Evolutionary conservation across 2,797 vertebrate genomes (phyloP).

Genomic region (Enteromius unitaeniatus): DNA sequence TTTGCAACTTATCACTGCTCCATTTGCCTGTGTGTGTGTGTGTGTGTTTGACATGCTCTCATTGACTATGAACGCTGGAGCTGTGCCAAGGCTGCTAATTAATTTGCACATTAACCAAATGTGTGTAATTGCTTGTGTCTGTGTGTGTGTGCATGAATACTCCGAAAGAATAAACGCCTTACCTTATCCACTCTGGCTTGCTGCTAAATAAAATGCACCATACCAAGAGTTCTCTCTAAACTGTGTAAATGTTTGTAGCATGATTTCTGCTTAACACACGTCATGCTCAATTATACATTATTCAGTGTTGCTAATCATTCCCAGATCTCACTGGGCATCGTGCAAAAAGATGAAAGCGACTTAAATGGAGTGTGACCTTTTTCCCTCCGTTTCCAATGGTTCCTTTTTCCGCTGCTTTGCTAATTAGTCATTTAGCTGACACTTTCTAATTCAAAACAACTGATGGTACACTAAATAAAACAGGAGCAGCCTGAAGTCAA

Average conservation of each 20-base stretch:
- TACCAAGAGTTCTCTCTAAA: not conserved
- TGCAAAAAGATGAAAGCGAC: not conserved
- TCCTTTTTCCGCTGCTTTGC: not conserved
- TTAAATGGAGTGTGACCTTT: slow-evolving; percentile 17
- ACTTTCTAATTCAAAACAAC: not conserved
- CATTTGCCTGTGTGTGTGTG: slow-evolving; percentile 3
- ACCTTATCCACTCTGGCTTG: not conserved
- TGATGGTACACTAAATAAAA: not conserved
- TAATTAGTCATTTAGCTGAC: slow-evolving; percentile 26
- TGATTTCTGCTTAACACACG: not conserved
- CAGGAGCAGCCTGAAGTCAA: not conserved
- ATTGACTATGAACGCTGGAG: not conserved
- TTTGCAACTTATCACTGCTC: slow-evolving; percentile 41
- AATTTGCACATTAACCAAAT: slow-evolving; percentile 52
- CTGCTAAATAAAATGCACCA: not conserved
- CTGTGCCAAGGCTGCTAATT: slow-evolving; percentile 39
- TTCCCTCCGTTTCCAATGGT: not conserved
- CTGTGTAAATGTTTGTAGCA: not conserved
- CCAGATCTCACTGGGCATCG: slow-evolving; percentile 3
- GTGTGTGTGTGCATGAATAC: not conserved
- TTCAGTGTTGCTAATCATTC: slow-evolving; percentile 16
- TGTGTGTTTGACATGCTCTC: not conserved
- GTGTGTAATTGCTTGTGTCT: slow-evolving; percentile 28
- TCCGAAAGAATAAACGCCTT: not conserved
- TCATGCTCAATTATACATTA: slow-evolving; percentile 15